These are phyloP conservation scores for Orthosia gothica DNA, from an alignment of 2,888 invertebrate genomes.

Conservation along the genomic window DNA sequence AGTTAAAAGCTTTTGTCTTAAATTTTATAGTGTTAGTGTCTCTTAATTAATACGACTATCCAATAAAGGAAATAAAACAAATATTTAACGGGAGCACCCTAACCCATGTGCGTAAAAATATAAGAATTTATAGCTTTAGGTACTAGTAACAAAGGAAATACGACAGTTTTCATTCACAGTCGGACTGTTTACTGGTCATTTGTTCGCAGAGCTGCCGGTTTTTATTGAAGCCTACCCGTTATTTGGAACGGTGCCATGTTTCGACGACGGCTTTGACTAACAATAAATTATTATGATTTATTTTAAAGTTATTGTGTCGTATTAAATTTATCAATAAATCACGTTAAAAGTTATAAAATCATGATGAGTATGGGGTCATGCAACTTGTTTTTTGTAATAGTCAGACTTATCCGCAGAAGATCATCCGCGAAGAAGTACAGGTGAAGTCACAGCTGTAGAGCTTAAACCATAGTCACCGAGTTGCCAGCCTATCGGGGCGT, in stretches of 20 bases:
- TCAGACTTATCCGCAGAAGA: not conserved
- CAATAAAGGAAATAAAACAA: not conserved
- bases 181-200: conserved; percentile 35
- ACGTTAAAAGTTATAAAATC: not conserved
- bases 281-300: conserved; percentile 5
- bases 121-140: conserved; percentile 1
- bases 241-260: conserved; percentile 50
- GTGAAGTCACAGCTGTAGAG: not conserved
- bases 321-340: not conserved
- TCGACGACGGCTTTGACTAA: not conserved
- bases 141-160: conserved; percentile 14
- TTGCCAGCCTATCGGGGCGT: not conserved
- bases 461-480: not conserved
- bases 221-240: conserved; percentile 36
- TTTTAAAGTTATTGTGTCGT: conserved; percentile 5
- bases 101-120: not conserved
- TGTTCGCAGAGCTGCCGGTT: conserved; percentile 16
- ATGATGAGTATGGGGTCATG: not conserved
- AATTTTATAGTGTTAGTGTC: too few species aligned
- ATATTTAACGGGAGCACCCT: not conserved
- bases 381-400: too few species aligned
- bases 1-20: too few species aligned
- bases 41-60: too few species aligned
- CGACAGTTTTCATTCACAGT: conserved; percentile 8
- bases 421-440: not conserved